Evolutionary conservation across 2,797 vertebrate genomes (phyloP), one percentile per base, ranked within the genome.

Genomic region (Ptychadena robeensis): DNA sequence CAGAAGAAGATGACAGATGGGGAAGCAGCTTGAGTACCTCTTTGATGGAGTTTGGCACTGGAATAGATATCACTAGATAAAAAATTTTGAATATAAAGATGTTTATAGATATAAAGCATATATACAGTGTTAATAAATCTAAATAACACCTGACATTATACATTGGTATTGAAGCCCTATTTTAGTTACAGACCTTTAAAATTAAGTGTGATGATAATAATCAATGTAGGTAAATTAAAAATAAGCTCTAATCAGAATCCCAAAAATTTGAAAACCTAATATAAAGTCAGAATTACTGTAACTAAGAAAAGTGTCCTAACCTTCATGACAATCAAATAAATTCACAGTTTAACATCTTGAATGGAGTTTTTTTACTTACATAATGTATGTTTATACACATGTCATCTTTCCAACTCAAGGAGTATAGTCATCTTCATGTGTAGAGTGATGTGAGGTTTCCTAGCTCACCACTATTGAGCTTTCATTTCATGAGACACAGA

Each of bases 21-120:
- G 70, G 73, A 68, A 79, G 76, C 82, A 84, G 82, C 76, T 84
- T 84, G 82, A 68, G 38, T 32, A 67, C 66, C 82, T 79, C 73
- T 68, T 57, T 84, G 70, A 84, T 48, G 73, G 69, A 44, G 76
- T 59, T 71, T 84, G 82, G 76, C 82, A 80, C 38, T 68, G 68
- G 63, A 79, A 73, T 72, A 73, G 67, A 22, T 71, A 79, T 65
- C 70, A 73, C 76, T 73, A 53, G 76, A 73, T 30, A 67, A 31
- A 73, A 73, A 83, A 73, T 73, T 11, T 38, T 59, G 74, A 30
- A 34, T 73, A 73, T 30, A 73, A 64, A 66, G 79, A 22, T 53
- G 18, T 53, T 53, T 53, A 22, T 6, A 53, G 44, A 53, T 22
- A 53, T 53, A 53, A 53, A 53, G 15, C 44, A 53, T 53, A 6